phyloP scores from a whole-genome alignment of 37 sponge, comb jelly and placozoan genomes.

The Geodia barretti region DNA sequence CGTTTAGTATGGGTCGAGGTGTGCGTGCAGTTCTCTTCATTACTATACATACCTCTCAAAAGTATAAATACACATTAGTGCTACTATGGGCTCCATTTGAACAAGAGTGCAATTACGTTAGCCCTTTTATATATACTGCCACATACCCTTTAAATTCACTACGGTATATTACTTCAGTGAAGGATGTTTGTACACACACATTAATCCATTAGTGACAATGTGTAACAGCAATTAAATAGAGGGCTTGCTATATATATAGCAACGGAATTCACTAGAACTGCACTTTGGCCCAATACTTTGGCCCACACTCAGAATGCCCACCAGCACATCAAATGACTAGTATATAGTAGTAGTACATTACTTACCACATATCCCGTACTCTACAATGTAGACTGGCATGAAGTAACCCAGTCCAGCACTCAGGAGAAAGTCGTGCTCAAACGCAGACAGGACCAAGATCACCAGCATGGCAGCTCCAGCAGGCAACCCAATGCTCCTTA shows the following conservation, averaged over 20 bases:
- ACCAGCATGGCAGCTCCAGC: neutral
- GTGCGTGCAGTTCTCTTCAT: conserved; percentile 19
- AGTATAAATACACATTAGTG: too few relatives aligned
- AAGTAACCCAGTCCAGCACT: conserved; percentile 49
- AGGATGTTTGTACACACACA: too few relatives aligned
- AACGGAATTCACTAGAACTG: too few relatives aligned
- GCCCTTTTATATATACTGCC: neutral
- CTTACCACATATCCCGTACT: conserved; percentile 42
- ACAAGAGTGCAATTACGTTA: neutral
- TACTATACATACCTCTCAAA: too few relatives aligned
- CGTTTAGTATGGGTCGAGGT: neutral
- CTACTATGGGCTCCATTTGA: neutral
- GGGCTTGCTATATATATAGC: too few relatives aligned
- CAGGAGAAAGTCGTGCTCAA: conserved; percentile 77
- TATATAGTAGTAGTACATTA: neutral
- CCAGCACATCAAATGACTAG: neutral
- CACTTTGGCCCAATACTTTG: too few relatives aligned
- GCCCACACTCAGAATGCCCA: conserved; percentile 21
- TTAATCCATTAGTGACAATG: too few relatives aligned
- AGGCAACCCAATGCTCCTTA: conserved; percentile 35
- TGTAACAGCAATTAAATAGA: too few relatives aligned
- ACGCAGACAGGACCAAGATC: conserved; percentile 61
- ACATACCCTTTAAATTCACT: too few relatives aligned
- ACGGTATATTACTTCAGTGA: too few relatives aligned
- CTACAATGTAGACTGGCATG: conserved; percentile 52